Evolutionary conservation across 2,888 invertebrate species (phyloP), one percentile per base, ranked within the genome.

Genomic region (Holacanthella duospinosa): DNA sequence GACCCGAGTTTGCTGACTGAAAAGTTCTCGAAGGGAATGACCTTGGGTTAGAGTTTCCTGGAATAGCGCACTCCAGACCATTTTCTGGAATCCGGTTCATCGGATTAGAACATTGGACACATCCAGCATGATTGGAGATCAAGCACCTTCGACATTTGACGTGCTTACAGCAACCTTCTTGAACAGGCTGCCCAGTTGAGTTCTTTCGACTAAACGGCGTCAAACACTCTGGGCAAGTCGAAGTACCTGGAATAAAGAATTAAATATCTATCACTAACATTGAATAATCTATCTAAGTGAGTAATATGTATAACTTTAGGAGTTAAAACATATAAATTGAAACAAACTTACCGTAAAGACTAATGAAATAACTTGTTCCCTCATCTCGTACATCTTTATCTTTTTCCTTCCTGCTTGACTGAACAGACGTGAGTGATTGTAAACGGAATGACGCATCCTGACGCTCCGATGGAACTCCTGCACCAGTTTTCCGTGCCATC

Each of bases 141-240:
- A 71, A 64, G 61, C 73, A 73, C 1, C 9, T 53, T 53, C 71
- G 44, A 28, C 73, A 73, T 61, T 71, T 71, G 4, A 67, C 56
- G 48, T 73, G 73, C 19, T 68, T 68, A 59, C 72, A 70, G 2
- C 62, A 63, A 2, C 59, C 55, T 21, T 73, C 73, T 27, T 68
- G 68, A 1, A 71, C 67, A 24, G 68, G 68, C 60, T 70, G 61
- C 29, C 62, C 64, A 12, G 65, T 58, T 2, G 36, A 55, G 48
- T 69, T n/a, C 21, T 48, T 48, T 21, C 21, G 48, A 21, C 48
- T 67, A 58, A 68, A 71, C 1, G 9, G 54, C 9, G 60, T 55
- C 0, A 59, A 60, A 55, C 73, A 73, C 56, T 71, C 67, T 12
- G 69, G 70, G 54, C 72, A 73, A 27, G 36, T 43, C 27, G 65